phyloP scores from a whole-genome alignment of 2,113 vertebrate genomes.

The Chaetops frenatus region DNA sequence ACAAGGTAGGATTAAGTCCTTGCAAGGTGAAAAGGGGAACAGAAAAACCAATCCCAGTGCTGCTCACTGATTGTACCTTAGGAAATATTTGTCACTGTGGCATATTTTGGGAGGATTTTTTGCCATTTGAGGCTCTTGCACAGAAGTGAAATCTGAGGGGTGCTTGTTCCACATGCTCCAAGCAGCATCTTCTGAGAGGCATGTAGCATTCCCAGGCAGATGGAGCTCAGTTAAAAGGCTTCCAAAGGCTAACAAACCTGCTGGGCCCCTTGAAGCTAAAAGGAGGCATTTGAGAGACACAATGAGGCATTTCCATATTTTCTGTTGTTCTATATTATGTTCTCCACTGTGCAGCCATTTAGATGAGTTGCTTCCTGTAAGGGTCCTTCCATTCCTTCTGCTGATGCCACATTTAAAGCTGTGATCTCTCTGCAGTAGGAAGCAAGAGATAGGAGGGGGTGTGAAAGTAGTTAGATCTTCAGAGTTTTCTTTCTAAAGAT shows the following conservation, averaged over 20 bases:
- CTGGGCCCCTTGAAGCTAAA: not conserved
- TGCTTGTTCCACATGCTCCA: not conserved
- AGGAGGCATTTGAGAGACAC: not conserved
- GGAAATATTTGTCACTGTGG: not conserved
- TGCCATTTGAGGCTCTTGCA: not conserved
- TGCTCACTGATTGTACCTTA: not conserved
- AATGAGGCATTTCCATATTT: not conserved
- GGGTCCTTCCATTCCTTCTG: not conserved
- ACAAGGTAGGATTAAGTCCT: not conserved
- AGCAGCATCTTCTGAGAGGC: not conserved
- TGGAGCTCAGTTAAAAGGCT: not conserved
- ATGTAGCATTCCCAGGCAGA: not conserved
- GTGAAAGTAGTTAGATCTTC: not conserved
- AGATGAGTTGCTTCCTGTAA: not conserved
- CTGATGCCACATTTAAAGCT: not conserved
- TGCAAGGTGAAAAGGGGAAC: not conserved
- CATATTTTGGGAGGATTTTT: not conserved
- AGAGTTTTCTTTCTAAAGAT: not conserved
- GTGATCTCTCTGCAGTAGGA: not conserved
- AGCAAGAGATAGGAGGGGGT: not conserved
- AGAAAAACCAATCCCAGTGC: rapidly evolving
- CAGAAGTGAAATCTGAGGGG: not conserved
- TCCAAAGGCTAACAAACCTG: not conserved
- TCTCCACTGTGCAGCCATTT: not conserved
- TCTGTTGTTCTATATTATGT: not conserved